These are phyloP conservation scores for Papilio dardanus DNA, from an alignment of 1,140 invertebrate genomes.

Conservation along the genomic window DNA sequence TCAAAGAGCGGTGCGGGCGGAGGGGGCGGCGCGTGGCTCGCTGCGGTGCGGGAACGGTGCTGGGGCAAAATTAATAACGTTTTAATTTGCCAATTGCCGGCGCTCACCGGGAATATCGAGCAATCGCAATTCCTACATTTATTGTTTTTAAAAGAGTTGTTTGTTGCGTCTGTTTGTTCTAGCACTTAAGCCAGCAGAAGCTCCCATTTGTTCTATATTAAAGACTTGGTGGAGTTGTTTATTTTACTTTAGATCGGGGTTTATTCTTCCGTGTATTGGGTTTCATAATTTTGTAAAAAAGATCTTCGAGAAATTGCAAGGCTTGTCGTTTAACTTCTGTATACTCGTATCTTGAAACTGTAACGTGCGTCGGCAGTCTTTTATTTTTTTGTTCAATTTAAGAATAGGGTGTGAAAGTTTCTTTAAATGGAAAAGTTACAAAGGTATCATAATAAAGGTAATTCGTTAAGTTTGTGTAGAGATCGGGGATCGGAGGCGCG, in stretches of 20 bases:
- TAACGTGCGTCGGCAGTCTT: background rate
- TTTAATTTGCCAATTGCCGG: constrained; percentile 36
- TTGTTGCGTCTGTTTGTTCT: constrained; percentile 8
- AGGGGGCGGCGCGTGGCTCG: too few relatives aligned
- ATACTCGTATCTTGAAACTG: background rate
- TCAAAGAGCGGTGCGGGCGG: constrained; percentile 34
- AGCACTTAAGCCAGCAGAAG: constrained; percentile 10
- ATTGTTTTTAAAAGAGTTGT: constrained; percentile 26
- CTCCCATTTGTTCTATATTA: background rate
- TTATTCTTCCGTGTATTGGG: background rate
- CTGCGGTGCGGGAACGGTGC: too few relatives aligned
- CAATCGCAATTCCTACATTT: constrained; percentile 23
- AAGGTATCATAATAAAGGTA: constrained; percentile 36
- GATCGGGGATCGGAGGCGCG: constrained; percentile 48
- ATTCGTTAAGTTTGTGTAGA: constrained; percentile 38
- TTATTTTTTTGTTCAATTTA: background rate
- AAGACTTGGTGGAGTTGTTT: background rate
- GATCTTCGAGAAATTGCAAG: background rate
- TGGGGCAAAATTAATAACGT: constrained; percentile 36
- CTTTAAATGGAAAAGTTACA: constrained; percentile 29
- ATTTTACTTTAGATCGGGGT: background rate
- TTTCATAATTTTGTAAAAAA: background rate
- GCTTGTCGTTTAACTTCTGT: background rate
- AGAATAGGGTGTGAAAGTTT: background rate
- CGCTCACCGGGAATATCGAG: constrained; percentile 30